Conservation (phyloP, 1,140 invertebrate species). For the Planococcus citri region DNA sequence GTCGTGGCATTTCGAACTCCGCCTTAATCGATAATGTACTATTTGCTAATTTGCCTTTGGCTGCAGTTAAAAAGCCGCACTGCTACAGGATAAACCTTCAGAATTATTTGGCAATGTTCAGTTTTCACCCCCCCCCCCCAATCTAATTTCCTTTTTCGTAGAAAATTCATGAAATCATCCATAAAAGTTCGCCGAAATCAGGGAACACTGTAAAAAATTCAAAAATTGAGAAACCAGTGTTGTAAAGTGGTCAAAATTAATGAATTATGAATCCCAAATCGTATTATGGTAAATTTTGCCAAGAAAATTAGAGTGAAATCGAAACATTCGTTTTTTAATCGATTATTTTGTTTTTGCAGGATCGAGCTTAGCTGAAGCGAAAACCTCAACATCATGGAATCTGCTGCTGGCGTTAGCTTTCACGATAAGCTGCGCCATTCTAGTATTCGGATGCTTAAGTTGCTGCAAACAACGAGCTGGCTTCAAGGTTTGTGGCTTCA, state of each 20-base stretch:
- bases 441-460: conserved; percentile 6
- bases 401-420: background rate
- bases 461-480: conserved; percentile 7
- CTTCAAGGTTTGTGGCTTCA: background rate
- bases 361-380: background rate
- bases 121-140: no score
- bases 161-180: no score
- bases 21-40: no score
- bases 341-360: background rate
- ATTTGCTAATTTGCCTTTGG: no score
- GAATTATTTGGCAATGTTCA: no score
- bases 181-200: no score
- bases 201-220: no score
- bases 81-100: no score
- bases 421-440: background rate
- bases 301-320: background rate
- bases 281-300: background rate
- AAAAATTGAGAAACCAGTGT: background rate
- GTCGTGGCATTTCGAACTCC: no score
- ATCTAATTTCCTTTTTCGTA: no score
- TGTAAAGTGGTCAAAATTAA: background rate
- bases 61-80: no score
- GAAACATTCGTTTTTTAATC: no score
- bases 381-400: background rate
- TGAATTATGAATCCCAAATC: background rate